These are phyloP conservation scores for Melanargia galathea DNA, from an alignment of 2,888 invertebrate genomes.

Conservation along the genomic window DNA sequence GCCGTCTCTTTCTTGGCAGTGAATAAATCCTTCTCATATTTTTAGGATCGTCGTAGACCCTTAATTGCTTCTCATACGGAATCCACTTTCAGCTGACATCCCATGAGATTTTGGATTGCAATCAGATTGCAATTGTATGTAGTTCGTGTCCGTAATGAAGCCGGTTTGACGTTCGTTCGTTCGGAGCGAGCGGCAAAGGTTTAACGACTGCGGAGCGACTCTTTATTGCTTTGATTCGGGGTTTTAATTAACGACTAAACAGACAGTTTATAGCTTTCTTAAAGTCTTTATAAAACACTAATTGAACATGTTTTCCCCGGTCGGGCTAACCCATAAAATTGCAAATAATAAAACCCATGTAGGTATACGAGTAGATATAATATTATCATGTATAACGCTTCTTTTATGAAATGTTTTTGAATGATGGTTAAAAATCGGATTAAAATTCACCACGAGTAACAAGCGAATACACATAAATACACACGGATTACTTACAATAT, in stretches of 20 bases:
- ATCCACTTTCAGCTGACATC: conserved; percentile 13
- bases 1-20: too few species aligned
- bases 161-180: conserved; percentile 13
- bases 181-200: conserved; percentile 7
- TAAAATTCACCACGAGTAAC: too few species aligned
- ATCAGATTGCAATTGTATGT: conserved; percentile 19
- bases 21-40: too few species aligned
- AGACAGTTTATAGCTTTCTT: not conserved
- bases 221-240: conserved; percentile 15
- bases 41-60: not conserved
- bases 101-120: conserved; percentile 15
- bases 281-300: not conserved
- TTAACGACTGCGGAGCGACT: conserved; percentile 19
- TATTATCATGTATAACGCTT: too few species aligned
- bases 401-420: too few species aligned
- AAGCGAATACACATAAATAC: too few species aligned
- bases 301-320: not conserved
- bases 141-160: conserved; percentile 8
- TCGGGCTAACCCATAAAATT: too few species aligned
- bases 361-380: too few species aligned
- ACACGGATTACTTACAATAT: too few species aligned
- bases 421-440: too few species aligned
- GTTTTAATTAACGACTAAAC: conserved; percentile 19
- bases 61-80: not conserved
- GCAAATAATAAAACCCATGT: too few species aligned